Conservation (phyloP, 2,797 vertebrate genomes). For the Gouania willdenowi region DNA sequence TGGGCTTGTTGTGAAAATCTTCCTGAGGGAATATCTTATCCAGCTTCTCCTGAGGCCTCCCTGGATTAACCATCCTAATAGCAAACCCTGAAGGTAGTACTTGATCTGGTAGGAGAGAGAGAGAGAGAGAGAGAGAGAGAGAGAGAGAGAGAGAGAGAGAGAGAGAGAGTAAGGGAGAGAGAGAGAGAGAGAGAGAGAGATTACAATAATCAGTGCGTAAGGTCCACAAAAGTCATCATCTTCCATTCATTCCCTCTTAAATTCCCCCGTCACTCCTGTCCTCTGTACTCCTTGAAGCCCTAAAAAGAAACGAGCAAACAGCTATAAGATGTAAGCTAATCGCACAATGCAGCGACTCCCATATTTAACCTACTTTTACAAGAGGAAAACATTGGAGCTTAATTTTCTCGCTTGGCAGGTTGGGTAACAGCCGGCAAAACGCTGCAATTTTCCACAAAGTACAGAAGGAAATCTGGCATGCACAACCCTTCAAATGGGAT, state of each 20-base stretch:
- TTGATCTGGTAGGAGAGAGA: too few species aligned
- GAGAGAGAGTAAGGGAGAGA: too few species aligned
- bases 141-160: too few species aligned
- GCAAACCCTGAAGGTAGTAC: constrained; percentile 66
- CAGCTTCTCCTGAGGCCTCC: constrained; percentile 59
- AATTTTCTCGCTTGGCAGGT: constrained; percentile 67
- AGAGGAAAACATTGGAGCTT: constrained; percentile 46
- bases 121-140: too few species aligned
- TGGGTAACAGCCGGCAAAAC: constrained; percentile 54
- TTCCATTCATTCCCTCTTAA: constrained; percentile 56
- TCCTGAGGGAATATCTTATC: constrained; percentile 75
- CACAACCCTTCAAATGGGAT: constrained; percentile 37
- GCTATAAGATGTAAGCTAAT: constrained; percentile 63
- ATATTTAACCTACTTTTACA: constrained; percentile 68
- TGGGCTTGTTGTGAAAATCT: constrained; percentile 77
- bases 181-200: too few species aligned
- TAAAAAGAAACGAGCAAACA: constrained; percentile 68
- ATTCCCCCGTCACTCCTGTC: constrained; percentile 37
- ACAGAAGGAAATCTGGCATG: constrained; percentile 36
- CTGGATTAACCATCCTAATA: constrained; percentile 76
- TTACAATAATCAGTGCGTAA: too few species aligned
- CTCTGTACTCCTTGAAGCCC: constrained; percentile 50
- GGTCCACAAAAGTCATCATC: constrained; percentile 66
- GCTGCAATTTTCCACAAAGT: constrained; percentile 51
- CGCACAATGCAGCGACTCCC: constrained; percentile 56